Evolutionary conservation across 2,888 invertebrate species (phyloP), one percentile per base, ranked within the genome.

Genomic region (Noctua janthe): DNA sequence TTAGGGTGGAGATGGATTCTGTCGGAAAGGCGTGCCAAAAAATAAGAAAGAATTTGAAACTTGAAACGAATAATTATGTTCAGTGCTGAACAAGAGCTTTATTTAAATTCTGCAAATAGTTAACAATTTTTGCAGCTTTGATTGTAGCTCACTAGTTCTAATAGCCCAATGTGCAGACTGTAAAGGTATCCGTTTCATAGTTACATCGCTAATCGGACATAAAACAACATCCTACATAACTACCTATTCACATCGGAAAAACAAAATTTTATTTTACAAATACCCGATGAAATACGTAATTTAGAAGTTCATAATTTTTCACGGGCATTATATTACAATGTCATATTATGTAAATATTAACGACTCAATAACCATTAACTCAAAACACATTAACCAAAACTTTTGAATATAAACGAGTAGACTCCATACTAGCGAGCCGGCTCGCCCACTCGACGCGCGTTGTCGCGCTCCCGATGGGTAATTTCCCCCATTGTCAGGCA

Each of bases 401-500:
- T 77, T 81, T 84, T 76, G 43, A 86, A 85, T 84, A 76, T 73
- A 59, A 69, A 76, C 54, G 47, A 67, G 69, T 51, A 43, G 81
- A 15, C 88, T 95, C 95, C 92, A 90, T 89, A 92, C 80, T 86
- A 80, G 70, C 39, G 6, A 78, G 87, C 80, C 91, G 80, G 80
- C 80, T 88, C 91, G 89, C 92, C 94, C 93, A 93, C 94, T 94
- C 92, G 91, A 88, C 90, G 90, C 91, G 91, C 90, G 92, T 92
- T 93, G 94, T 93, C 95, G 94, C 94, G 91, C 93, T 88, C 94
- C 93, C 95, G 89, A 94, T 94, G 95, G 96, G 96, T 97, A 96
- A 97, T 97, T 97, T 96, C 92, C 96, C 93, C 95, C 90, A 96
- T 97, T 97, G 97, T 97, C 95, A 94, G 92, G 89, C 92, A 90